Percentiles rank a stretch among this genome's conserved stretches.
Conservation (phyloP, 35 echinoderm and acorn worm genomes). For the Hemicentrotus pulcherrimus region DNA sequence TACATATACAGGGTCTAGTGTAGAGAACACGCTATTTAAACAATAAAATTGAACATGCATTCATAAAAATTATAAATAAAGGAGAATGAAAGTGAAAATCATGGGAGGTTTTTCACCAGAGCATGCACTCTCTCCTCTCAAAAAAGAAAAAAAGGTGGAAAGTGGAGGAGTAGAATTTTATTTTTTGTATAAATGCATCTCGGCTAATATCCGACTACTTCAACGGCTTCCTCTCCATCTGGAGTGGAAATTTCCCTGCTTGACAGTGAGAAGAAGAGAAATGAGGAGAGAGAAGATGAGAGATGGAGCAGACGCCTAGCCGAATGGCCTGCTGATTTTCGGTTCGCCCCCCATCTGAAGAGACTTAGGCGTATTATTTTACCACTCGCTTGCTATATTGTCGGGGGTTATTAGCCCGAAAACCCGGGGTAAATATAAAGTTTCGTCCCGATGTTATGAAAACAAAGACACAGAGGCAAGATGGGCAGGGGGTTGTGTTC, state of each 20-base stretch:
- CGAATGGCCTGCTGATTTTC: conserved; percentile 6
- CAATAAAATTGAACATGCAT: background rate
- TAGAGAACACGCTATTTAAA: too few relatives aligned
- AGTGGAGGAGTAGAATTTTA: background rate
- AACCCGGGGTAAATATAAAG: conserved; percentile 45
- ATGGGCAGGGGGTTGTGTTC: background rate
- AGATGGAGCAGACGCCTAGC: background rate
- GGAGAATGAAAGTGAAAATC: background rate
- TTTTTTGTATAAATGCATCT: conserved; percentile 26
- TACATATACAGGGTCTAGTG: too few relatives aligned
- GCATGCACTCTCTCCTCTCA: background rate
- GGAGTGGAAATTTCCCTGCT: background rate
- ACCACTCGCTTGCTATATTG: conserved; percentile 40
- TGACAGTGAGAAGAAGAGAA: background rate
- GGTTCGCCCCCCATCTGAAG: background rate
- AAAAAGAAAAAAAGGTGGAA: background rate
- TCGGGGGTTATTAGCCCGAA: conserved; percentile 51
- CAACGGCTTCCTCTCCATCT: conserved; percentile 34
- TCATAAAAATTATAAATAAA: background rate
- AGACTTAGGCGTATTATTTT: conserved; percentile 32
- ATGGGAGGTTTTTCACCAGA: background rate
- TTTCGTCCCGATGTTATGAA: conserved; percentile 48
- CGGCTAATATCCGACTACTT: conserved; percentile 8
- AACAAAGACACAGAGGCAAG: conserved; percentile 46
- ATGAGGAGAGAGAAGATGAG: background rate